Evolutionary conservation across 2,113 vertebrate species (phyloP).

Genomic region (Hippocampus abdominalis): DNA sequence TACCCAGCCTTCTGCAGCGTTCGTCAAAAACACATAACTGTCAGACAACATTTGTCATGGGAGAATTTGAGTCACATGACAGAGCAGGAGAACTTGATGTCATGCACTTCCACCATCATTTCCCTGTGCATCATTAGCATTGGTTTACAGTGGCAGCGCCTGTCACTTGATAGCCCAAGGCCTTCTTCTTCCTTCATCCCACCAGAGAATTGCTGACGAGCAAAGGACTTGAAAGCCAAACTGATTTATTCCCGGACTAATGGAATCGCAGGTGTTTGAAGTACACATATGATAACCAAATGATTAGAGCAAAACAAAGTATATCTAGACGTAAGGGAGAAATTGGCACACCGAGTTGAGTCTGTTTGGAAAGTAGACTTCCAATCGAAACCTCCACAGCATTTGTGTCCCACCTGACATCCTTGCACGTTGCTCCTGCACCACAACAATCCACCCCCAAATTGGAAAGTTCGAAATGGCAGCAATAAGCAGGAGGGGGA

Average conservation of each 20-base stretch:
- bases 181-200: constrained; percentile 35
- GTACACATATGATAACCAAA: constrained; percentile 12
- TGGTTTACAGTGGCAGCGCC: constrained; percentile 49
- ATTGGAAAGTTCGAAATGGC: constrained; percentile 31
- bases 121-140: constrained; percentile 47
- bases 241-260: constrained; percentile 32
- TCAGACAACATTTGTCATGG: constrained; percentile 37
- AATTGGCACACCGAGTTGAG: not conserved
- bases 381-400: constrained; percentile 3
- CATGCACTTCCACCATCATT: constrained; percentile 16
- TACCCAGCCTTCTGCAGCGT: constrained; percentile 20
- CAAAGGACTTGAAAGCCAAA: constrained; percentile 30
- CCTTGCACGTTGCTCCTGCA: not conserved
- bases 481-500: constrained; percentile 7
- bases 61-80: constrained; percentile 22
- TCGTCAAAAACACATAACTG: constrained; percentile 31
- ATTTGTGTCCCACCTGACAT: constrained; percentile 13
- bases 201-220: constrained; percentile 43
- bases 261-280: constrained; percentile 23
- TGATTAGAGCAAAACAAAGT: constrained; percentile 28
- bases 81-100: constrained; percentile 29
- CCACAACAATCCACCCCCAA: not conserved
- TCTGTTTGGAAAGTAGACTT: constrained; percentile 24
- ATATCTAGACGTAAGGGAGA: constrained; percentile 6
- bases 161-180: constrained; percentile 51